Evolutionary conservation across 2,113 vertebrate species (phyloP), one percentile per base, ranked within the genome.

Genomic region (Hemicordylus capensis): DNA sequence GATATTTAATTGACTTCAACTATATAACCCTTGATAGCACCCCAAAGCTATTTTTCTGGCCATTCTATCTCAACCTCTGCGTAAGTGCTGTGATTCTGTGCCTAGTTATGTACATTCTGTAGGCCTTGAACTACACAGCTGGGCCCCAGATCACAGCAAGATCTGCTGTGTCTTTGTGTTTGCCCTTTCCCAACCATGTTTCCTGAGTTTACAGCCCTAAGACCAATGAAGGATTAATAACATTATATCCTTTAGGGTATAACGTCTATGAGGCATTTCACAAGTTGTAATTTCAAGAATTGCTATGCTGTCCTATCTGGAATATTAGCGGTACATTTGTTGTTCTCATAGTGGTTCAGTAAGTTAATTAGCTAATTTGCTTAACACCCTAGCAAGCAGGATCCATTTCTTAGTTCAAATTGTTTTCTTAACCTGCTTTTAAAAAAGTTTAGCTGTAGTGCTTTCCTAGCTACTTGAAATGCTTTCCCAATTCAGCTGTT

Each of bases 281-380:
- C 59, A 88, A 81, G 34, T 17, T 83, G 59, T 39, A 85, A 80
- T 31, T 85, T 54, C 76, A 54, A 73, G 80, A 31, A 86, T 87
- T 11, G 51, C 2, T 82, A 61, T 80, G 67, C 76, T 72, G 73
- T 82, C 80, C 73, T 15, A 37, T 75, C 6, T 56, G 77, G 80
- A 77, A 78, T 64, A 83, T 83, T 79, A 87, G 46, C n/a, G n/a
- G 42, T 54, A 78, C 69, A 61, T 83, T 87, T 87, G 42, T 70
- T 51, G 39, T 63, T 61, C 59, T 78, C 56, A 26, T 74, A 79
- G 14, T 83, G 44, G 28, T 73, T 83, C 66, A 78, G 80, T 64
- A 82, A 83, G 56, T 87, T 87, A 78, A 73, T 72, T 73, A 72
- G n/a, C 75, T 73, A 78, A 87, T 87, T 87, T 87, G 66, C 66